Evolutionary conservation across 2,113 vertebrate species (phyloP), one percentile per base, ranked within the genome.

Genomic region (Oceanodroma tethys): DNA sequence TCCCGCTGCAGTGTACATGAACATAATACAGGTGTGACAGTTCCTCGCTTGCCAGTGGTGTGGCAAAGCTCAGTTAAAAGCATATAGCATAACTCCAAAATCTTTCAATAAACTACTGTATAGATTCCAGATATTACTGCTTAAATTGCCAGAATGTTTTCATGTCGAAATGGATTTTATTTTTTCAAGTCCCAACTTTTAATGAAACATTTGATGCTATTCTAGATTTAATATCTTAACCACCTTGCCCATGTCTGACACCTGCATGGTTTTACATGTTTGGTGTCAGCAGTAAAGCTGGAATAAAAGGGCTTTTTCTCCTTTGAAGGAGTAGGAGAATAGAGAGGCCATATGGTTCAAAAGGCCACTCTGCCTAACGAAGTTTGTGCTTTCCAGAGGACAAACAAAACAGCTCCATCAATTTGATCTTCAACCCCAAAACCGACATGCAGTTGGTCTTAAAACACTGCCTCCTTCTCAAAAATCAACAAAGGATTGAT

Each of bases 391-490:
- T 91, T 93, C 59, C 5, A 1, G 18, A 95, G 82, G 81, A 88
- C 94, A 97, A 97, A 95, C 74, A 93, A 85, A 93, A 85, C 55
- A 82, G 63, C 68, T 94, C 86, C 94, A 95, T 95, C 93, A 93
- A 90, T 95, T 94, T 80, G 79, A 86, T 93, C 84, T 94, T 87
- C 40, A 6, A 50, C 42, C 21, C 92, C 90, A 94, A 92, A 89
- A 89, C 55, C 34, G 65, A 74, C 94, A 95, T 13, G 72, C 71
- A 78, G 63, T 91, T 96, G 87, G 75, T 78, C 89, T 96, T 93
- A 80, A 93, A 94, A 88, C 75, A 88, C 85, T 83, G 79, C 86
- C 63, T 55, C 79, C 89, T 93, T 83, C 92, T 86, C 66, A 66
- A 93, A 95, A 88, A 83, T 79, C 93, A 97, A 90, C 96, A 96